Conservation (phyloP, 1,140 invertebrate genomes). For the Drosophila sproati region DNA sequence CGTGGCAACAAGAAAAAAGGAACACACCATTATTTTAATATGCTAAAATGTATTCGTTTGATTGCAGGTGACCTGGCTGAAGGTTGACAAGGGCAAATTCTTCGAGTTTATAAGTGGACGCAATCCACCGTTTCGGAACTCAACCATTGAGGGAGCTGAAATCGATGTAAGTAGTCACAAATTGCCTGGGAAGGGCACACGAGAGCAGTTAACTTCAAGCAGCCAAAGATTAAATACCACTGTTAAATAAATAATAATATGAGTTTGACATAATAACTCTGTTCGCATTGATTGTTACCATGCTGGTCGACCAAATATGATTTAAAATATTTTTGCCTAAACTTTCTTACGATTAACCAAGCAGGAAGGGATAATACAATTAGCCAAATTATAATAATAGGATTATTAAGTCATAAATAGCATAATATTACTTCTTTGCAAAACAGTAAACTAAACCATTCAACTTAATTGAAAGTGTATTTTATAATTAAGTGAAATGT, state of each 20-base stretch:
- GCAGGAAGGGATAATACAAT: no score
- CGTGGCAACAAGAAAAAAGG: background rate
- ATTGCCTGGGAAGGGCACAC: background rate
- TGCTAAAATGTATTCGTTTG: constrained; percentile 46
- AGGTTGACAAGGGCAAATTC: constrained; percentile 89
- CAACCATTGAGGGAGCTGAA: constrained; percentile 88
- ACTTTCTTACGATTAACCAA: no score
- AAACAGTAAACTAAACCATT: no score
- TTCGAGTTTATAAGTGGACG: constrained; percentile 91
- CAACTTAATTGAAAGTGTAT: no score
- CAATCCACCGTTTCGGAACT: constrained; percentile 89
- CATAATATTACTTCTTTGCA: no score
- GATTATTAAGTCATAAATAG: no score
- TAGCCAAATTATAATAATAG: no score
- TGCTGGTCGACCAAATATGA: no score
- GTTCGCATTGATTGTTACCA: background rate
- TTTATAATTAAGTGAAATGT: no score
- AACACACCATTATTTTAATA: constrained; percentile 57
- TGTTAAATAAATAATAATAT: constrained; percentile 3
- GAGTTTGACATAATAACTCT: background rate
- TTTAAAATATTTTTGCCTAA: no score
- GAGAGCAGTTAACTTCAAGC: background rate
- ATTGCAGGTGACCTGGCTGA: constrained; percentile 88
- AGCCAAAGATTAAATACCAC: constrained; percentile 11
- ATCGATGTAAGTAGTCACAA: constrained; percentile 89